Evolutionary conservation across 1,140 invertebrate species (phyloP).

Genomic region (Philopotamus ludificatus): DNA sequence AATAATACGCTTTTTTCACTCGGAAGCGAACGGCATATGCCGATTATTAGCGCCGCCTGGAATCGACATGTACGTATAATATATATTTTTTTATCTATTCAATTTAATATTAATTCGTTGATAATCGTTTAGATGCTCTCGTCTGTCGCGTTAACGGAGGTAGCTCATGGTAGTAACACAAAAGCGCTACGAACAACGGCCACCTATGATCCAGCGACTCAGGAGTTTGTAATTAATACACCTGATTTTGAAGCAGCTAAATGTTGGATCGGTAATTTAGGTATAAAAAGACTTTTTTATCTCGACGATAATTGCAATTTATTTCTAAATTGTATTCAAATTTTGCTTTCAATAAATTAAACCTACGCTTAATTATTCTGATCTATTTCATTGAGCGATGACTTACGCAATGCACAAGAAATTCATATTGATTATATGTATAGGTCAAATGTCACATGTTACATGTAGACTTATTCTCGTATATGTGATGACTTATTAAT

Average conservation of each 20-base stretch:
- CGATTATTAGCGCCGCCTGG: slow-evolving; percentile 68
- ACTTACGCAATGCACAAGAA: no score
- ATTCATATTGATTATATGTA: no score
- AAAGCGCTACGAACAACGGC: slow-evolving; percentile 88
- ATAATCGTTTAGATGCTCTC: slow-evolving; percentile 61
- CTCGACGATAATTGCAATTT: no score
- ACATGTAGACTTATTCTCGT: no score
- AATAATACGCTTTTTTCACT: slow-evolving; percentile 67
- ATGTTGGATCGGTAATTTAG: slow-evolving; percentile 91
- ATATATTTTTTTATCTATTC: neutral
- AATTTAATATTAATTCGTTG: neutral
- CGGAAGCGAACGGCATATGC: slow-evolving; percentile 74
- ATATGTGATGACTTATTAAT: no score
- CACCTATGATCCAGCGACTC: slow-evolving; percentile 73
- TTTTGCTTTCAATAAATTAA: no score
- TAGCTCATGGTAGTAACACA: slow-evolving; percentile 92
- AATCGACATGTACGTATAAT: slow-evolving; percentile 60
- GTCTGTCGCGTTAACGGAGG: slow-evolving; percentile 88
- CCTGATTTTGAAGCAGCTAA: slow-evolving; percentile 94
- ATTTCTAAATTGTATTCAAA: no score
- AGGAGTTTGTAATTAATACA: slow-evolving; percentile 86
- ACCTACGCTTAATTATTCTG: no score
- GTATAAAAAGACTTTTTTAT: slow-evolving; percentile 59
- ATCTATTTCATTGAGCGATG: no score
- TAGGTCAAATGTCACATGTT: no score